Conservation (phyloP, 92 coral and sea anemone species). For the Palythoa grandiflora region DNA sequence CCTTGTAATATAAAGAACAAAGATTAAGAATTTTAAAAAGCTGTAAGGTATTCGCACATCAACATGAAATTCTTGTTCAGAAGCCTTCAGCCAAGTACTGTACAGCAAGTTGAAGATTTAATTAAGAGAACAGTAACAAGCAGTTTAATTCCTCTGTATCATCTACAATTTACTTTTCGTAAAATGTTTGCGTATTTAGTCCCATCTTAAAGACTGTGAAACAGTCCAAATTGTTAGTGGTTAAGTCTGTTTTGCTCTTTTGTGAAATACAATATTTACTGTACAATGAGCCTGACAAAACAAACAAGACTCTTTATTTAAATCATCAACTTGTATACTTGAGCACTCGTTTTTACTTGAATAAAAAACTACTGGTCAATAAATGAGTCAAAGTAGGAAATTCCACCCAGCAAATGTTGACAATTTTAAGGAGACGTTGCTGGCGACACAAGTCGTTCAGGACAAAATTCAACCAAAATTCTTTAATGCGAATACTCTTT, state of each 20-base stretch:
- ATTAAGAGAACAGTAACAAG: background rate
- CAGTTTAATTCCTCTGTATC: background rate
- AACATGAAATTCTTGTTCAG: background rate
- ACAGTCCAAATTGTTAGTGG: background rate
- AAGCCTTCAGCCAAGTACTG: background rate
- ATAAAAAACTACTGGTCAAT: background rate
- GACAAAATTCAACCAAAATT: conserved; percentile 6
- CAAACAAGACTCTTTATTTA: conserved; percentile 29
- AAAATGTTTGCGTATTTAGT: background rate
- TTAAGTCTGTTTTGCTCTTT: background rate
- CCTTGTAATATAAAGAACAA: background rate
- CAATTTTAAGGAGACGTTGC: background rate
- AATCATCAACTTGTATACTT: conserved; percentile 31
- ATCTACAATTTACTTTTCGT: background rate
- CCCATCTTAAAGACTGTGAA: background rate
- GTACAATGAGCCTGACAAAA: conserved; percentile 32
- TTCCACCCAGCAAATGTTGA: conserved; percentile 15
- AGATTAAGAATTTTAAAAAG: background rate
- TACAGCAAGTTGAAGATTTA: background rate
- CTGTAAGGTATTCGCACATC: background rate
- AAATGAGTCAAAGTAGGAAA: background rate
- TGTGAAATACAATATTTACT: background rate
- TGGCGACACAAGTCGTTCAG: background rate
- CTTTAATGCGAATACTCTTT: conserved; percentile 14
- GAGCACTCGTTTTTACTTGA: conserved; percentile 18